Percentiles rank a stretch among this genome's conserved stretches.
phyloP scores from a whole-genome alignment of 2,888 invertebrate species.

The Drosophila demipolita region DNA sequence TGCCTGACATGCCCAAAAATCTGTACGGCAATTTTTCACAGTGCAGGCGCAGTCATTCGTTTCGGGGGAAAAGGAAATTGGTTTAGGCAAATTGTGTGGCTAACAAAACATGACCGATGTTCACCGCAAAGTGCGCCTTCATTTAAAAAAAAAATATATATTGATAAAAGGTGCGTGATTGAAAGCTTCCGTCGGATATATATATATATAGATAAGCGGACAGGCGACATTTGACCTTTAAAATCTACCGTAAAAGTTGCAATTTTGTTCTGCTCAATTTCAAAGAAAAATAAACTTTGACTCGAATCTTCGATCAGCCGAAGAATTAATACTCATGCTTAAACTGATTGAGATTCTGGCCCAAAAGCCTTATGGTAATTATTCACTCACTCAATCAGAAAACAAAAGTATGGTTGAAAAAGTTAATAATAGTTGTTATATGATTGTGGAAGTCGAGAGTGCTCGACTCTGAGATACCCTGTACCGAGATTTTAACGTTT shows the following conservation, averaged over 20 bases:
- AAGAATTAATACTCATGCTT: slow-evolving; percentile 42
- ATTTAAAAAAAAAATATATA: slow-evolving; percentile 37
- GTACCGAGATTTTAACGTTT: not conserved
- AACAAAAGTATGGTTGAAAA: slow-evolving; percentile 3
- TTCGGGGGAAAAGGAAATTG: slow-evolving; percentile 76
- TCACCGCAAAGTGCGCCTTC: slow-evolving; percentile 50
- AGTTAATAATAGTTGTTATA: not conserved
- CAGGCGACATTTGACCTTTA: slow-evolving; percentile 16
- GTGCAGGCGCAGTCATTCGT: slow-evolving; percentile 45
- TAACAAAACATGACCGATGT: slow-evolving; percentile 76
- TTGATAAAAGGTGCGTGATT: slow-evolving; percentile 64
- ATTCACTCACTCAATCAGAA: not conserved
- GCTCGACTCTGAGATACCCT: not conserved
- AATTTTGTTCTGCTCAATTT: slow-evolving; percentile 45
- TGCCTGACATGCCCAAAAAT: slow-evolving; percentile 42
- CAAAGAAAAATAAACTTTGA: slow-evolving; percentile 24
- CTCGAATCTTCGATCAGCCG: slow-evolving; percentile 34
- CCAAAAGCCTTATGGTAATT: not conserved
- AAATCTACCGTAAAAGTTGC: slow-evolving; percentile 57
- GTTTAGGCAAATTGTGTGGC: slow-evolving; percentile 84
- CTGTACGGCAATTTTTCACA: slow-evolving; percentile 70
- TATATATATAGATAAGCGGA: slow-evolving; percentile 30
- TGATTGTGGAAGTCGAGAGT: not conserved
- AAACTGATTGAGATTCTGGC: not conserved
- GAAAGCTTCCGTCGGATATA: slow-evolving; percentile 53